Evolutionary conservation across 2,888 invertebrate species (phyloP), one percentile per base, ranked within the genome.

Genomic region (Teleogryllus oceanicus): DNA sequence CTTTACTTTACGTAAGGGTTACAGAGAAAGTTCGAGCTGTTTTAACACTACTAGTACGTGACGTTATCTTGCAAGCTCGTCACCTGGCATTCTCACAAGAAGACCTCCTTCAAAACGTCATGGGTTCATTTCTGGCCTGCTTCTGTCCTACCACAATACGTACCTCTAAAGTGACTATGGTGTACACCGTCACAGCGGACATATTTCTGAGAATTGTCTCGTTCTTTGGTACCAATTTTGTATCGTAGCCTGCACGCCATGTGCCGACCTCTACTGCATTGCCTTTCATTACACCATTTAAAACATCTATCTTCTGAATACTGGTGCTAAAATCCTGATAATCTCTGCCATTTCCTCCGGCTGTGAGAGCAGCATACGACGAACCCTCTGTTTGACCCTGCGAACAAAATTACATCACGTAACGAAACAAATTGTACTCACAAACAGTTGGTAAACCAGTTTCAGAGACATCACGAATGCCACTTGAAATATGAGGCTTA

Each of bases 151-250:
- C 11, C 49, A 50, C 3, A 74, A n/a, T 85, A 89, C 90, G 89
- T 88, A 96, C 96, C 89, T 93, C 90, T 49, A 96, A 93, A 0
- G 96, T 95, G 78, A 94, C 94, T 79, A 97, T 92, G 83, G 95
- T 90, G 88, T 96, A 97, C n/a, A 94, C 94, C 50, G 93, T 92
- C 84, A 94, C 92, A 5, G 95, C 94, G 0, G 93, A 93, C 83
- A 94, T 92, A 86, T 93, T 94, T 83, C 89, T 90, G 90, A 94
- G 92, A 78, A 90, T 90, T 83, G 89, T 90, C 76, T 91, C 90
- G 86, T 92, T 91, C 83, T 89, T 89, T 83, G 93, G 90, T 78
- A 90, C 88, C 80, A 96, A 87, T 16, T 91, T 90, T 74, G 91
- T 91, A 81, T 92, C 89, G 49, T 94, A 90, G 37, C 94, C 94